Percentiles rank a stretch among this genome's conserved stretches.
Evolutionary conservation across 2,113 vertebrate species (phyloP).

Genomic region (Oryzias javanicus): DNA sequence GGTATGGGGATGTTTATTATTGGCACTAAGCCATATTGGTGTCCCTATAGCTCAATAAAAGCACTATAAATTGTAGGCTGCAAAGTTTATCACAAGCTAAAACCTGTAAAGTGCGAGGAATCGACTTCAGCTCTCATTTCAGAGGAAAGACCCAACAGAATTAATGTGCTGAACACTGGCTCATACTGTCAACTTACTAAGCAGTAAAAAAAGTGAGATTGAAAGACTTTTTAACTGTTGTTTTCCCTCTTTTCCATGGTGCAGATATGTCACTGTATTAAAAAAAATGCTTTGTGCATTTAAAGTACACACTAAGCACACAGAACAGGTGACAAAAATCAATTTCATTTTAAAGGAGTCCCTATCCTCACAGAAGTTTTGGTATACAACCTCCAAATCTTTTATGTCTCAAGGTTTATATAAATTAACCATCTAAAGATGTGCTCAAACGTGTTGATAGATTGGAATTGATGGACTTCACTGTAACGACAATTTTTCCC

Average conservation of each 20-base stretch:
- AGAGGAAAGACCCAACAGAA: conserved; percentile 59
- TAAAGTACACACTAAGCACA: conserved; percentile 4
- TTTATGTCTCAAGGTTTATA: no score
- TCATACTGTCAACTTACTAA: conserved; percentile 61
- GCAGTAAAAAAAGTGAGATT: conserved; percentile 55
- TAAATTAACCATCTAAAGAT: conserved; percentile 48
- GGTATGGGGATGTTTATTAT: conserved; percentile 21
- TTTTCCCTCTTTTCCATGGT: conserved; percentile 10
- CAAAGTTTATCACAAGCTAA: conserved; percentile 56
- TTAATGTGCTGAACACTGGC: conserved; percentile 61
- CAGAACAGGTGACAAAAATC: conserved; percentile 7
- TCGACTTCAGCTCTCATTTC: conserved; percentile 71
- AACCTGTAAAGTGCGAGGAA: conserved; percentile 45
- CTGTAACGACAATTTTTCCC: no score
- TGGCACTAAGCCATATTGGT: background rate
- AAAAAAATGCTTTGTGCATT: conserved; percentile 21
- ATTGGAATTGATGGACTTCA: conserved; percentile 4
- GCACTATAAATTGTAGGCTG: conserved; percentile 48
- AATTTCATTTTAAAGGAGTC: no score
- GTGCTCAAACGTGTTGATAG: conserved; percentile 16
- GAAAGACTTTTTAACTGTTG: conserved; percentile 49
- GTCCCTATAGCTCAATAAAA: no score
- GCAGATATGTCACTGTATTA: conserved; percentile 58
- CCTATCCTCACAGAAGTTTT: no score
- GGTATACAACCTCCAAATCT: no score